A percentile compares a stretch with the other conserved stretches of the same genome.
These are phyloP conservation scores for Mus minutoides DNA, from an alignment of 2,797 vertebrate genomes.

Conservation along the genomic window DNA sequence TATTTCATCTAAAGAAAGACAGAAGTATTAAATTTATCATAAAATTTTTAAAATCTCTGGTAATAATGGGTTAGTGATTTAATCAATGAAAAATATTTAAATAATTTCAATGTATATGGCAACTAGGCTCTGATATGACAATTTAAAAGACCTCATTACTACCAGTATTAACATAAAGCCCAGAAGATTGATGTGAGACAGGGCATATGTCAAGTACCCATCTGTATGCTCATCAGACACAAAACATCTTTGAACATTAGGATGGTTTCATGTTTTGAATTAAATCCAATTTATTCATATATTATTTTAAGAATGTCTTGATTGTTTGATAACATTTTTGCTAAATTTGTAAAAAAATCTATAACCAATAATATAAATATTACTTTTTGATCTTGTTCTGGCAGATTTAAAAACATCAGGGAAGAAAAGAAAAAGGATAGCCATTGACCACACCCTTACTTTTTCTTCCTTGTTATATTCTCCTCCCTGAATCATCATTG, in stretches of 20 bases:
- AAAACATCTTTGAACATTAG: not conserved
- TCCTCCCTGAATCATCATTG: too few species aligned
- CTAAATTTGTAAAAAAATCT: conserved; percentile 9
- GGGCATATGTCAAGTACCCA: not conserved
- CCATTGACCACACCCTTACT: not conserved
- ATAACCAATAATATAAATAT: not conserved
- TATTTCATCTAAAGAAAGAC: not conserved
- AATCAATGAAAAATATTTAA: not conserved
- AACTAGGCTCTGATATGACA: not conserved
- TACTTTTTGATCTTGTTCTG: not conserved
- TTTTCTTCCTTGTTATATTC: not conserved
- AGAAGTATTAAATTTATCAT: conserved; percentile 1
- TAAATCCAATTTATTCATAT: not conserved
- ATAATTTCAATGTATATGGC: not conserved
- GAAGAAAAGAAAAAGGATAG: not conserved
- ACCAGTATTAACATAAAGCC: not conserved
- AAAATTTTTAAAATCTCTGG: not conserved
- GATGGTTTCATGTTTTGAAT: not conserved
- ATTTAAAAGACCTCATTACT: not conserved
- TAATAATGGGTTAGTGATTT: not conserved
- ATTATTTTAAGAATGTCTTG: not conserved
- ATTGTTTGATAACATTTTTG: not conserved
- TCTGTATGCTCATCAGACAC: not conserved
- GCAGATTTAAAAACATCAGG: not conserved
- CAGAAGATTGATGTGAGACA: not conserved